Evolutionary conservation across 1,140 invertebrate species (phyloP).

Genomic region (Nylanderia fulva): DNA sequence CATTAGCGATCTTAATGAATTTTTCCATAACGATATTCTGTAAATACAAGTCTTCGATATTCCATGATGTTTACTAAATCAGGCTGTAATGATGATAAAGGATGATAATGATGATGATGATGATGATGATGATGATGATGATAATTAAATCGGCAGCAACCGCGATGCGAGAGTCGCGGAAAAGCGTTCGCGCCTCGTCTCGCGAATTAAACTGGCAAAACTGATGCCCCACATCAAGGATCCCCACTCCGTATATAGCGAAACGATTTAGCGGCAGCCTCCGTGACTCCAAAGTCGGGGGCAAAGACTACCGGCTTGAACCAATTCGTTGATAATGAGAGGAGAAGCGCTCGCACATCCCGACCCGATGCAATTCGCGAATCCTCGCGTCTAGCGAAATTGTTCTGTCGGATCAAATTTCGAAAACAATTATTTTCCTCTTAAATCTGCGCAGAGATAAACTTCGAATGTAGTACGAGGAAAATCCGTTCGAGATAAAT

Average conservation of each 20-base stretch:
- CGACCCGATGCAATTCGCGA: neutral
- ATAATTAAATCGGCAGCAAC: neutral
- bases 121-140: neutral
- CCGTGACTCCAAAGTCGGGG: conserved; percentile 22
- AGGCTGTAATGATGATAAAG: neutral
- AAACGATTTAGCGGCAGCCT: conserved; percentile 17
- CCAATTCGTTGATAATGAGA: conserved; percentile 50
- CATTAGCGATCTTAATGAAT: neutral
- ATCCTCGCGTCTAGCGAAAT: neutral
- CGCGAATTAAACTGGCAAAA: conserved; percentile 55
- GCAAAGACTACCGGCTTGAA: conserved; percentile 57
- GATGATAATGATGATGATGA: neutral
- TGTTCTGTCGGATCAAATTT: too few relatives aligned
- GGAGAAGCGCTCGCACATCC: conserved; percentile 13
- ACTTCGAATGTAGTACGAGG: neutral
- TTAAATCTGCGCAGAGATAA: neutral
- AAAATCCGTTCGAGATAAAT: neutral
- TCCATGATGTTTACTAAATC: neutral
- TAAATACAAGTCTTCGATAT: neutral
- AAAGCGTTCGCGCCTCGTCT: conserved; percentile 31
- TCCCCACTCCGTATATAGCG: conserved; percentile 46
- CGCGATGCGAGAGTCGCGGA: neutral
- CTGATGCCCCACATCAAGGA: conserved; percentile 55
- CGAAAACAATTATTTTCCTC: neutral
- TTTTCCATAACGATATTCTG: neutral